phyloP scores from a whole-genome alignment of 2,113 vertebrate genomes.

The Seriola dumerili region DNA sequence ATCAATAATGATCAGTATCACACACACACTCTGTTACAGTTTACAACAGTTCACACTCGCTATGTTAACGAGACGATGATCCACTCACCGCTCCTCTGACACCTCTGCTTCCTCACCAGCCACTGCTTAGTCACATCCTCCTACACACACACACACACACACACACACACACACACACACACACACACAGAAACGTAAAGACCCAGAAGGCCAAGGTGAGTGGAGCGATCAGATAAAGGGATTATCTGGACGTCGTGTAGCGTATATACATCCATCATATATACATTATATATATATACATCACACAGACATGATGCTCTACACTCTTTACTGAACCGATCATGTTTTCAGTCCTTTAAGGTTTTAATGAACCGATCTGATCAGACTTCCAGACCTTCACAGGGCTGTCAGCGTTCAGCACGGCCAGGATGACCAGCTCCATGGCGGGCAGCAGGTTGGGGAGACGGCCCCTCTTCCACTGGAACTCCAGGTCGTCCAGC shows the following conservation, averaged over 20 bases:
- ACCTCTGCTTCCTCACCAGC: constrained; percentile 83
- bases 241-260: constrained; percentile 13
- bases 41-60: too few species aligned
- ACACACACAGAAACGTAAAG: not conserved
- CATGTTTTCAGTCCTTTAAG: not conserved
- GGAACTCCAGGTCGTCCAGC: constrained; percentile 85
- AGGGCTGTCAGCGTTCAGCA: constrained; percentile 72
- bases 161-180: constrained; percentile 20
- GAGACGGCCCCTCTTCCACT: constrained; percentile 84
- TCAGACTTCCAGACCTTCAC: constrained; percentile 70
- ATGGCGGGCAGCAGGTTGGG: constrained; percentile 81
- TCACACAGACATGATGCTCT: too few species aligned
- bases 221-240: constrained; percentile 14
- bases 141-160: constrained; percentile 60
- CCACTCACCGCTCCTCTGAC: constrained; percentile 78
- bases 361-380: not conserved
- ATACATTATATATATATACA: too few species aligned
- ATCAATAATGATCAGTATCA: too few species aligned
- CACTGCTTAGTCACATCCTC: constrained; percentile 83
- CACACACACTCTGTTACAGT: too few species aligned
- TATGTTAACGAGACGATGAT: not conserved
- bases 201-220: constrained; percentile 32
- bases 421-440: constrained; percentile 82
- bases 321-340: not conserved
- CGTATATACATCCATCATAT: not conserved